A percentile compares a stretch with the other conserved stretches of the same genome.
Evolutionary conservation across 2,113 vertebrate genomes (phyloP).

Genomic region (Thamnophis sirtalis): DNA sequence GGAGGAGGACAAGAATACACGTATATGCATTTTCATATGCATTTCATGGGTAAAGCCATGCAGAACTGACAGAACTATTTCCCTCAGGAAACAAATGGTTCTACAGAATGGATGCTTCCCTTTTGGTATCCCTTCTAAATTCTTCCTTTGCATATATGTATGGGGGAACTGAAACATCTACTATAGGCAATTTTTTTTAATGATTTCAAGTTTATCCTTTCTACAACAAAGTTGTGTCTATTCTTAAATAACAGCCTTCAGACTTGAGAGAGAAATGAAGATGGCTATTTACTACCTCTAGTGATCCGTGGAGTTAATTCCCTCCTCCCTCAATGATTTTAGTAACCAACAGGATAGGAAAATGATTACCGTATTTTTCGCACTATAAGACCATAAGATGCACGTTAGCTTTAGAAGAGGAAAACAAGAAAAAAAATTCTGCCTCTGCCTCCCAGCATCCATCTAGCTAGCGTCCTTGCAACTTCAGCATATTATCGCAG

Average conservation of each 20-base stretch:
- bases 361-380: too few relatives aligned
- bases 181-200: not conserved
- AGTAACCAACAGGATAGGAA: too few relatives aligned
- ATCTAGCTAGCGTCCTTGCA: too few relatives aligned
- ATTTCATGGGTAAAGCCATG: not conserved
- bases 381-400: too few relatives aligned
- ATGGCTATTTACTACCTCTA: not conserved
- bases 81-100: not conserved
- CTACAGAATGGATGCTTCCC: not conserved
- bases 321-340: too few relatives aligned
- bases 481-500: too few relatives aligned
- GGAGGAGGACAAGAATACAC: not conserved
- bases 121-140: not conserved
- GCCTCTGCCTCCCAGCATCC: too few relatives aligned
- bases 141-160: not conserved
- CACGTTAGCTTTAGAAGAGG: too few relatives aligned
- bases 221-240: not conserved
- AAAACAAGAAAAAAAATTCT: too few relatives aligned
- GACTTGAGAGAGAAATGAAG: not conserved
- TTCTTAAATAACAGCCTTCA: not conserved
- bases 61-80: not conserved
- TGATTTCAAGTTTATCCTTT: not conserved
- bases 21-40: not conserved
- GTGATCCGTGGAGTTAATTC: not conserved
- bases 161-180: not conserved